Percentiles rank a stretch among this genome's conserved stretches.
Evolutionary conservation across 2,888 invertebrate genomes (phyloP).

Genomic region (Lasioglossum malachurum): DNA sequence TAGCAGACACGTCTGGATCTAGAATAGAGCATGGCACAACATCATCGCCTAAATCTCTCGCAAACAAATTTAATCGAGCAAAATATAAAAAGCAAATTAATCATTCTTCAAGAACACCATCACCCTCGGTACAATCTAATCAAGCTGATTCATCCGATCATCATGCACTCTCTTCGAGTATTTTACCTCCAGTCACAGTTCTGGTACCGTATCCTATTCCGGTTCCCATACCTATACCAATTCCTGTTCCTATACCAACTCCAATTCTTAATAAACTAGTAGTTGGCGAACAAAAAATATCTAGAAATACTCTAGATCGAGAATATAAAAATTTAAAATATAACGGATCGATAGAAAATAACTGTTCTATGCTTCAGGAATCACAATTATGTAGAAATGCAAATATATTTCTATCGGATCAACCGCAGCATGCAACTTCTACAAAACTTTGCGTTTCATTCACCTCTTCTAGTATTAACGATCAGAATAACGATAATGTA

Average conservation of each 20-base stretch:
- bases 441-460: constrained; percentile 18
- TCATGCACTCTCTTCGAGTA: constrained; percentile 8
- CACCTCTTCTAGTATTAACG: neutral
- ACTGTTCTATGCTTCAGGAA: neutral
- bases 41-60: constrained; percentile 1
- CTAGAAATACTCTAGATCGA: neutral
- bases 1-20: neutral
- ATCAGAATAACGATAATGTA: neutral
- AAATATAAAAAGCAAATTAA: constrained; percentile 14
- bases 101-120: neutral
- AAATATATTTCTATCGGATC: neutral
- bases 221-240: constrained; percentile 52
- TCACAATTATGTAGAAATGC: constrained; percentile 10
- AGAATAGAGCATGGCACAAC: neutral
- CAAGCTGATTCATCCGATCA: constrained; percentile 6
- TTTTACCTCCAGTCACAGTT: constrained; percentile 41
- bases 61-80: constrained; percentile 14
- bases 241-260: constrained; percentile 44
- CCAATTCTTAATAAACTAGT: constrained; percentile 32
- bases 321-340: constrained; percentile 9
- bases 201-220: constrained; percentile 51
- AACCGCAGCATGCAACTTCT: neutral
- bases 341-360: constrained; percentile 5
- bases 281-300: constrained; percentile 4
- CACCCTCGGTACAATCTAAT: neutral